These are phyloP conservation scores for Rhyacophila brunnea DNA, from an alignment of 1,140 invertebrate species.

Conservation along the genomic window DNA sequence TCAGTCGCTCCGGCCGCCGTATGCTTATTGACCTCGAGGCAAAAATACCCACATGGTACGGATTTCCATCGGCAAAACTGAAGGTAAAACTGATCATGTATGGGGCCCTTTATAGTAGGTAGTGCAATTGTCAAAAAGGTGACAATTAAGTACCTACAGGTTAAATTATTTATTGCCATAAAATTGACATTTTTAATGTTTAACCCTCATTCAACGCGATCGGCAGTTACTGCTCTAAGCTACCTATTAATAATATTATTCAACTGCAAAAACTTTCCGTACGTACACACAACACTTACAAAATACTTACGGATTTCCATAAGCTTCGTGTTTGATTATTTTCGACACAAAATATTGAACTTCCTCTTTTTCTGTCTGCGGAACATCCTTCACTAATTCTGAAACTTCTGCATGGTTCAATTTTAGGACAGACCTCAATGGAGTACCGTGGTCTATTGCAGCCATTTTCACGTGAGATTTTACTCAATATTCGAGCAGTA, in stretches of 20 bases:
- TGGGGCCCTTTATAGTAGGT: neutral
- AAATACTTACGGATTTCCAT: slow-evolving; percentile 44
- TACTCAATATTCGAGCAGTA: too few relatives aligned
- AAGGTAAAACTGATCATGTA: neutral
- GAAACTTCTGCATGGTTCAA: too few relatives aligned
- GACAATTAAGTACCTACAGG: neutral
- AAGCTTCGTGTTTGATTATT: slow-evolving; percentile 51
- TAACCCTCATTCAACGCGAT: neutral
- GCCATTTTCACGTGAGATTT: too few relatives aligned
- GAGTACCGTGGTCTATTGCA: too few relatives aligned
- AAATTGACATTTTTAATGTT: neutral
- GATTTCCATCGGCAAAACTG: too few relatives aligned
- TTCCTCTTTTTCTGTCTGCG: slow-evolving; percentile 42
- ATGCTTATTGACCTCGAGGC: too few relatives aligned
- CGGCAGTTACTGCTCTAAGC: neutral
- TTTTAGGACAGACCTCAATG: too few relatives aligned
- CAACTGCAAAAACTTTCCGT: too few relatives aligned
- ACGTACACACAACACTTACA: too few relatives aligned
- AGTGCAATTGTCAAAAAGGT: neutral
- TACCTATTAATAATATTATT: too few relatives aligned
- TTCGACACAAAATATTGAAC: slow-evolving; percentile 42
- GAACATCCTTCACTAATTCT: slow-evolving; percentile 28
- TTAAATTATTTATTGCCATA: neutral
- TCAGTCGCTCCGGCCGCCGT: too few relatives aligned
- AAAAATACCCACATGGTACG: too few relatives aligned